phyloP scores from a whole-genome alignment of 2,888 invertebrate genomes.

The Chloroclysta siterata region DNA sequence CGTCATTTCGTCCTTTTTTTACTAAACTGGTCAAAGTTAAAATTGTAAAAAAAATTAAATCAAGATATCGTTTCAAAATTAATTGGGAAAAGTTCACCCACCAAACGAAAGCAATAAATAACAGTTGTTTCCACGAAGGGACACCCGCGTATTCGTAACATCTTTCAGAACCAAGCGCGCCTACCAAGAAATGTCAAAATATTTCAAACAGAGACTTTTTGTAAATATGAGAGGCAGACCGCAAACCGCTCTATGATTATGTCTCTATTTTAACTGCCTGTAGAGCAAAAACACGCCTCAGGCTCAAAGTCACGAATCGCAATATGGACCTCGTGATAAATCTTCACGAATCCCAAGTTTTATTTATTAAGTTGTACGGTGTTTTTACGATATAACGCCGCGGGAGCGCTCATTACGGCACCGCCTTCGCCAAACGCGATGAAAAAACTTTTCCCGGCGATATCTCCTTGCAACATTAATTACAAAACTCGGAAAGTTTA shows the following conservation, averaged over 20 bases:
- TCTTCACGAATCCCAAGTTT: slow-evolving; percentile 79
- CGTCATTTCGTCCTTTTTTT: too few relatives aligned
- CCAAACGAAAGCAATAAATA: slow-evolving; percentile 55
- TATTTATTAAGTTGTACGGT: slow-evolving; percentile 84
- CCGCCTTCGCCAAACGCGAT: slow-evolving; percentile 68
- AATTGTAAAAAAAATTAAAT: slow-evolving; percentile 2
- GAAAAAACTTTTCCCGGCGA: slow-evolving; percentile 81
- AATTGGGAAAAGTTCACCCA: slow-evolving; percentile 11
- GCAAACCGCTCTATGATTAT: slow-evolving; percentile 68
- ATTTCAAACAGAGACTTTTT: slow-evolving; percentile 68
- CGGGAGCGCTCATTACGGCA: slow-evolving; percentile 78
- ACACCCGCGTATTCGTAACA: slow-evolving; percentile 51
- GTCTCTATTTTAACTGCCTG: slow-evolving; percentile 70
- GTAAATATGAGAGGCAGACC: slow-evolving; percentile 66
- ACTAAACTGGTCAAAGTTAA: neutral
- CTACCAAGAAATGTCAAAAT: slow-evolving; percentile 82
- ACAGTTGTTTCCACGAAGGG: slow-evolving; percentile 66
- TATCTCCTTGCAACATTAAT: slow-evolving; percentile 82
- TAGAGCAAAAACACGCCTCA: slow-evolving; percentile 67
- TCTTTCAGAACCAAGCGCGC: slow-evolving; percentile 48
- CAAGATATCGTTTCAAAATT: slow-evolving; percentile 22
- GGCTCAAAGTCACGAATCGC: slow-evolving; percentile 68
- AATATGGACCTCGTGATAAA: slow-evolving; percentile 77
- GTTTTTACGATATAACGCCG: slow-evolving; percentile 79
- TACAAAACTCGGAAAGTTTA: slow-evolving; percentile 73